Evolutionary conservation across 2,113 vertebrate species (phyloP).

Genomic region (Argyrosomus japonicus): DNA sequence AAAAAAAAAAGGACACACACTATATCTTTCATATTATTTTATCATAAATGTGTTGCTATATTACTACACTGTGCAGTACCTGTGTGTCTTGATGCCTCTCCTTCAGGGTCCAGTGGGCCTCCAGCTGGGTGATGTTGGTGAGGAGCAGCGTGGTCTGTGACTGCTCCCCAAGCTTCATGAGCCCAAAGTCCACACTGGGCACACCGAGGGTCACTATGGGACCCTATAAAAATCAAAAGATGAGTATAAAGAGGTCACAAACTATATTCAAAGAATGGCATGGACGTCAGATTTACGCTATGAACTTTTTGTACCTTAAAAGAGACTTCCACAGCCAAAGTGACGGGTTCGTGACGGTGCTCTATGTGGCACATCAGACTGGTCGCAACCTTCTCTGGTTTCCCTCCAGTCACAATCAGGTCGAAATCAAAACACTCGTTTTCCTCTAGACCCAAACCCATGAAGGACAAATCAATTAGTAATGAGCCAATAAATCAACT

Average conservation of each 20-base stretch:
- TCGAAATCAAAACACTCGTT: slow-evolving; percentile 85
- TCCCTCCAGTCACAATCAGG: slow-evolving; percentile 84
- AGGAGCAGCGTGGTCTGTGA: slow-evolving; percentile 79
- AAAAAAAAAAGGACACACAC: neutral
- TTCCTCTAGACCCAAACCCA: slow-evolving; percentile 77
- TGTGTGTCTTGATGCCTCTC: slow-evolving; percentile 72
- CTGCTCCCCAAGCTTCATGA: slow-evolving; percentile 83
- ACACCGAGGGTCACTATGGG: slow-evolving; percentile 82
- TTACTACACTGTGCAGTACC: slow-evolving; percentile 51
- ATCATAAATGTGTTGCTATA: neutral
- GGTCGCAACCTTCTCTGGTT: slow-evolving; percentile 79
- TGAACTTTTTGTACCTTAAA: slow-evolving; percentile 87
- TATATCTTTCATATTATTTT: neutral
- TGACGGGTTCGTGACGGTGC: slow-evolving; percentile 78
- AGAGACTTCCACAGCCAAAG: slow-evolving; percentile 86
- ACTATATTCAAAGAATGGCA: neutral
- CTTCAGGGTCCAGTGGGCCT: slow-evolving; percentile 87
- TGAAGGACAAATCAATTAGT: neutral
- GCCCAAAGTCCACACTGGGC: slow-evolving; percentile 89
- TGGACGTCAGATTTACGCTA: neutral
- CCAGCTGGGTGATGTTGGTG: slow-evolving; percentile 86
- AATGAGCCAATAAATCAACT: neutral
- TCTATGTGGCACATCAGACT: slow-evolving; percentile 86
- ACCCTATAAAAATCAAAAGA: slow-evolving; percentile 82
- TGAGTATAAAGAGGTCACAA: slow-evolving; percentile 1